Base-by-base conservation (phyloP, 2,113 vertebrate genomes). In the Pygoscelis adeliae region DNA sequence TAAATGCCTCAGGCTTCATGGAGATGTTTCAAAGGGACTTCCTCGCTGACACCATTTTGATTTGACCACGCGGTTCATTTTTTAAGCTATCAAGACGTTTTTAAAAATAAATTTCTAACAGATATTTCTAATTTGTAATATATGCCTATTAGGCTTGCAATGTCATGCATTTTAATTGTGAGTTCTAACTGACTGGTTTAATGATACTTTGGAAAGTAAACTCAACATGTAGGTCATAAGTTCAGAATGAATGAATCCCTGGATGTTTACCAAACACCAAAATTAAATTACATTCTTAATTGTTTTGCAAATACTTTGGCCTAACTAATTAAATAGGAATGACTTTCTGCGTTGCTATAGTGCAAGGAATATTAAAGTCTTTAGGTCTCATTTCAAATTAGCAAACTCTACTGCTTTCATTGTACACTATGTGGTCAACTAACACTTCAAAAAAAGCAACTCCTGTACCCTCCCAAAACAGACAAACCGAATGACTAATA, bases 281-380 rank as follows among this genome's bases (percentile, higher is more conserved):
- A 98, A 98, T 98, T 98, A 98, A 98, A 98, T 98, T 98, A 97
- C 97, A 94, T 98, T 98, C 97, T 98, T 98, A 98, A 98, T 98
- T 98, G 98, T 97, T 98, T 98, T 97, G 97, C 98, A 98, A 97
- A 98, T 98, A 97, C 97, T 98, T 97, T 98, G 97, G 95, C 95
- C 98, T 98, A 96, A 98, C 97, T 98, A 98, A 98, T 98, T 98
- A 98, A 98, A 98, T 96, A 98, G 96, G 97, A 98, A 98, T 96
- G 96, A 97, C 96, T 98, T 97, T 97, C 92, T 93, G 69, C 5
- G 10, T 96, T 98, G 94, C 96, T 98, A 74, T 89, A 97, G 96
- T 97, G 94, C 95, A 95, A 97, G 89, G 97, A 98, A 97, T 98
- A 98, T 96, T 98, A 97, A 98, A 98, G 95, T 72, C 97, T 98